phyloP scores from a whole-genome alignment of 1,140 invertebrate genomes.

The Ceratina calcarata region DNA sequence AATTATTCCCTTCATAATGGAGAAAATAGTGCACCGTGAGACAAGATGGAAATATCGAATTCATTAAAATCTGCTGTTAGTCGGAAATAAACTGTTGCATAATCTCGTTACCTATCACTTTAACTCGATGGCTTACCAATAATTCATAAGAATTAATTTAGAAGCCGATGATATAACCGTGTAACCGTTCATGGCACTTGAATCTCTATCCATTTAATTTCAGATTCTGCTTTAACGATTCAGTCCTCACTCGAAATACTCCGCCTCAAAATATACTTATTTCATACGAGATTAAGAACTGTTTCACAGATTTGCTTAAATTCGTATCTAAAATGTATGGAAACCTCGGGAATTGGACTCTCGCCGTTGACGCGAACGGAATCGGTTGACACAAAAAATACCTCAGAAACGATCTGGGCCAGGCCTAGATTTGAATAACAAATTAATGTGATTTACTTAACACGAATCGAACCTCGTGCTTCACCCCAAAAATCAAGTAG shows the following conservation, averaged over 20 bases:
- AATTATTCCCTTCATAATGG: background rate
- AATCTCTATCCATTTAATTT: background rate
- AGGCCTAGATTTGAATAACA: conserved; percentile 43
- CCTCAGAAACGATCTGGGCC: conserved; percentile 20
- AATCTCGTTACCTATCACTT: background rate
- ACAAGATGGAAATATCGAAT: background rate
- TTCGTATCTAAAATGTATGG: background rate
- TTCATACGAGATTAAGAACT: too few relatives aligned
- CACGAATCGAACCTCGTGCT: conserved; percentile 6
- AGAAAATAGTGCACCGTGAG: background rate
- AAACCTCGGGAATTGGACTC: background rate
- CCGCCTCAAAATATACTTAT: too few relatives aligned
- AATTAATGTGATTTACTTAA: conserved; percentile 45
- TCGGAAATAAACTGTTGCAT: conserved; percentile 9
- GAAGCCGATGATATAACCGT: conserved; percentile 36
- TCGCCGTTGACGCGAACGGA: conserved; percentile 45
- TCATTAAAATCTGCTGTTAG: background rate
- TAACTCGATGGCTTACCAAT: background rate
- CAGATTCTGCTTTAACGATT: too few relatives aligned
- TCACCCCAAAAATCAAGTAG: conserved; percentile 17
- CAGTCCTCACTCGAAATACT: too few relatives aligned
- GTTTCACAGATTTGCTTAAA: background rate
- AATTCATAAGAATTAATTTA: conserved; percentile 29
- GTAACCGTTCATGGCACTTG: conserved; percentile 1
- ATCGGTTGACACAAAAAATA: background rate